phyloP scores from a whole-genome alignment of 2,113 vertebrate species.

The Conger conger region DNA sequence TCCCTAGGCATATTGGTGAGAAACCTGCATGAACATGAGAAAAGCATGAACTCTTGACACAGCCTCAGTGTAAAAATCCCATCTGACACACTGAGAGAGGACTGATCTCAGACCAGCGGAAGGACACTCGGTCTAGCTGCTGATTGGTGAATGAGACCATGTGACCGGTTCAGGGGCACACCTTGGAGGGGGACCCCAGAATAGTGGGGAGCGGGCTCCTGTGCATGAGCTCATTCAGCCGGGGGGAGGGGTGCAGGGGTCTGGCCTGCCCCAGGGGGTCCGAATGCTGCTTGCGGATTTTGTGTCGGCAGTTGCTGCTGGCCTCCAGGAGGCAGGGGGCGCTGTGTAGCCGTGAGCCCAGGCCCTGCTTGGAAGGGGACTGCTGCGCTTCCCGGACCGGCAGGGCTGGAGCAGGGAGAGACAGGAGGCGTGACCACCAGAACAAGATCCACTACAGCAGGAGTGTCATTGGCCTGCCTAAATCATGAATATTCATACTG shows the following conservation, averaged over 20 bases:
- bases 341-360: constrained; percentile 90
- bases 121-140: not conserved
- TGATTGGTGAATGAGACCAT: too few relatives aligned
- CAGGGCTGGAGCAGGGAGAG: not conserved
- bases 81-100: not conserved
- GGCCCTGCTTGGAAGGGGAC: constrained; percentile 62
- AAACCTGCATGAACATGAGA: too few relatives aligned
- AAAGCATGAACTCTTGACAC: too few relatives aligned
- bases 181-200: constrained; percentile 84
- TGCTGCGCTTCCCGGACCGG: constrained; percentile 38
- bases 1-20: too few relatives aligned
- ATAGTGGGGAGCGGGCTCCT: constrained; percentile 79
- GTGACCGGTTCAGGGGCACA: constrained; percentile 44
- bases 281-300: constrained; percentile 89
- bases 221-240: constrained; percentile 78
- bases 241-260: constrained; percentile 71
- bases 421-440: not conserved
- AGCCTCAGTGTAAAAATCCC: too few relatives aligned
- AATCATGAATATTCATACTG: too few relatives aligned
- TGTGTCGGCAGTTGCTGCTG: constrained; percentile 74
- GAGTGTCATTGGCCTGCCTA: too few relatives aligned
- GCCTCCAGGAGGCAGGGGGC: constrained; percentile 83
- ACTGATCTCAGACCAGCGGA: not conserved
- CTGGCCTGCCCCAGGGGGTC: constrained; percentile 77
- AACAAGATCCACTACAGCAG: too few relatives aligned